Base-by-base conservation (phyloP, 2,797 vertebrate genomes). In the Gouania willdenowi region DNA sequence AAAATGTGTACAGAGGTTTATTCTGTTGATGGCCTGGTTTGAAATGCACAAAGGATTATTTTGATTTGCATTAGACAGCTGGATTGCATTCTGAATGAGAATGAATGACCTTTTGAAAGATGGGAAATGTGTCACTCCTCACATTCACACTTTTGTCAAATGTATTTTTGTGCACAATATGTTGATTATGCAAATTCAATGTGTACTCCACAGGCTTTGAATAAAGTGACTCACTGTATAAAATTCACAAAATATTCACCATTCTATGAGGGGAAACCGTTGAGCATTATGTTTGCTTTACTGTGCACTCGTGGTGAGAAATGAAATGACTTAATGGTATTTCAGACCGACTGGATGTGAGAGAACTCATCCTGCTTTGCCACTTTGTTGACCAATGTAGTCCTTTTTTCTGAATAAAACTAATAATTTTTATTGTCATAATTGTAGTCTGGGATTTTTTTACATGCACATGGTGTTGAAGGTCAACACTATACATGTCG, bases 361-460 rank as follows among this genome's bases (percentile, higher is more conserved):
- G 14, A 51, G 21, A 49, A 43, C 12, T 6, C 19, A 44, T 33
- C 41, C 21, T 35, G 20, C 24, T 25, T 68, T 70, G 43, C 35
- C 66, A 68, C 52, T 80, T 60, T 66, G 56, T 66, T 62, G 38
- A 60, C 52, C 39, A 8, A 26, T 64, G 58, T 63, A 58, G 53
- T 62, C 45, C 27, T 55, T 60, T 63, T 68, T 64, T 71, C 56
- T 31, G 48, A 83, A 77, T 82, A 79, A 83, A 84, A 71, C 20
- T 13, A 8, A 34, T 13, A 20, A 20, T 20, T 4, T 3, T 3
- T 18, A 1, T 1, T 25, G 2, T 10, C 3, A 2, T 2, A 2
- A 13, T 14, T 19, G 4, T 16, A 3, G 20, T 32, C 6, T 36
- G 11, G n/a, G n/a, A n/a, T n/a, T n/a, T n/a, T n/a, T n/a, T n/a